Base-by-base conservation (phyloP, 2,113 vertebrate species). In the Semicossyphus pulcher region DNA sequence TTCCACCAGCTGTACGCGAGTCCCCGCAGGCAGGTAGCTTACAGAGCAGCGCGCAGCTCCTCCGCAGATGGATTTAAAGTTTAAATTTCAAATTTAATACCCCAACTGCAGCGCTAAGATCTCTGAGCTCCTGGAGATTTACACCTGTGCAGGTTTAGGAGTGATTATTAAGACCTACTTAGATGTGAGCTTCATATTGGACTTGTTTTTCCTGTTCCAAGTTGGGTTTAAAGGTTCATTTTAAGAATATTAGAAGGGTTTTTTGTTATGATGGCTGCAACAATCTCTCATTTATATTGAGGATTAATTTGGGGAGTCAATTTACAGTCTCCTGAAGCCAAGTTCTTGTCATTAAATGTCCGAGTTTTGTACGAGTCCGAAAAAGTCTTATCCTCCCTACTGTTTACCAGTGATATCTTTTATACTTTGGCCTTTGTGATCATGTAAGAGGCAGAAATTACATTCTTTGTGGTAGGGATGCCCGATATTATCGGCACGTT, bases 1-100 rank as follows among this genome's bases (percentile, higher is more conserved):
- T 37, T 42, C 29, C 87, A 59, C 85, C 88, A 91, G 89, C 91
- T 91, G 85, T 42, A 82, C 67, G 15, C 25, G 1, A 45, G 72
- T 87, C 86, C 89, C 84, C 14, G 70, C 72, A 62, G 87, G 74
- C 84, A 23, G 36, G 42, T 23, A 59, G 73, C 76, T 81, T 64
- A 63, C 85, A 0, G 79, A 75, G 81, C 79, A 54, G 37, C 49
- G 71, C 26, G 41, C 62, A 15, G 32, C 63, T 37, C 26, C 70
- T 52, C 53, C 70, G 47, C 90, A 87, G 80, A 87, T 79, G 76
- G 80, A 74, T 51, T 73, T 48, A 7, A 29, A 51, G 36, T 76
- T 65, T 56, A 47, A 18, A 63, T 80, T 83, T 84, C 47, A 68
- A 1, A 63, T 68, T 21, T 49, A 78, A 80, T 68, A 42, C 60